Conservation (phyloP, 2,888 invertebrate species). For the Melieria omissa region DNA sequence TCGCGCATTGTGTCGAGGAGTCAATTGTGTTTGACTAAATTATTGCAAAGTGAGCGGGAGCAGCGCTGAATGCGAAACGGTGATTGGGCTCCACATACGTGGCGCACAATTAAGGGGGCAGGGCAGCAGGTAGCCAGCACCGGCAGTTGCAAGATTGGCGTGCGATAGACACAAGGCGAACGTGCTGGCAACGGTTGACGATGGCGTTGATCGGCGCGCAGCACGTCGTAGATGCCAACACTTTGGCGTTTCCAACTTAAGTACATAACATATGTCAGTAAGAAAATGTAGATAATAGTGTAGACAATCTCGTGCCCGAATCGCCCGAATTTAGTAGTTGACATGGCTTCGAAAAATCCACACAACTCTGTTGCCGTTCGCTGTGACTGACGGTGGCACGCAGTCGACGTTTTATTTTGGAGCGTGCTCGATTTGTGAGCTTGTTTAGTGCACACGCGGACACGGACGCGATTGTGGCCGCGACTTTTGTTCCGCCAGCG, state of each 20-base stretch:
- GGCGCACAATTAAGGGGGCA: background rate
- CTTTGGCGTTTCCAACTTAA: background rate
- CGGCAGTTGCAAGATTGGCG: background rate
- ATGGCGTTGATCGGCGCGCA: background rate
- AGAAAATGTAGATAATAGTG: background rate
- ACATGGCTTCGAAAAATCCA: too few relatives aligned
- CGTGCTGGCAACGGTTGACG: background rate
- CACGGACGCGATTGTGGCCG: slow-evolving; percentile 5
- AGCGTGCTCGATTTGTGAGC: slow-evolving; percentile 24
- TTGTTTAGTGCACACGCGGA: slow-evolving; percentile 21
- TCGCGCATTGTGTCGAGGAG: slow-evolving; percentile 17
- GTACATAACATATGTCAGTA: background rate
- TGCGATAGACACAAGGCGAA: too few relatives aligned
- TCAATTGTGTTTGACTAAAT: slow-evolving; percentile 27
- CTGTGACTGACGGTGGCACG: slow-evolving; percentile 11
- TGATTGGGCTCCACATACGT: slow-evolving; percentile 9
- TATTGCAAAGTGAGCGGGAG: slow-evolving; percentile 22
- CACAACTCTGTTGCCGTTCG: slow-evolving; percentile 7
- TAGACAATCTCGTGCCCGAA: background rate
- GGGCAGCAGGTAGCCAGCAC: too few relatives aligned
- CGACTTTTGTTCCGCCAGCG: slow-evolving; percentile 6
- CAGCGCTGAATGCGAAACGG: slow-evolving; percentile 25
- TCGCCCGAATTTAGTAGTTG: too few relatives aligned
- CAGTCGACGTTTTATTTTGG: slow-evolving; percentile 26
- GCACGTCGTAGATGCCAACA: background rate